These are phyloP conservation scores for Dendrocincla tyrannina DNA, from an alignment of 2,797 vertebrate genomes.

Conservation along the genomic window DNA sequence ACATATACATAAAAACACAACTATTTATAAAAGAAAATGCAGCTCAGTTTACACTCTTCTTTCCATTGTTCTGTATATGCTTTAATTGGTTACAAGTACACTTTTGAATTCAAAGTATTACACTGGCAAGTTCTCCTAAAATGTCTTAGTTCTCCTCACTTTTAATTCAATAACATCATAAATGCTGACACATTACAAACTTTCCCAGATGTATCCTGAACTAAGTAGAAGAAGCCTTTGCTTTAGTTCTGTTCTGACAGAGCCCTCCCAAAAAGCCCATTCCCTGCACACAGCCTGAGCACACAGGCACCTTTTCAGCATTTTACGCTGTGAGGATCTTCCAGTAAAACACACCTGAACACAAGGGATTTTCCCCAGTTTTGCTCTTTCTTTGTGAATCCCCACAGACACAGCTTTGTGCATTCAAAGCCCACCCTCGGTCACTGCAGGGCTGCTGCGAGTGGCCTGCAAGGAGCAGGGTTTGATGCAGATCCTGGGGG, in stretches of 20 bases:
- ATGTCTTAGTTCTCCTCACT: background rate
- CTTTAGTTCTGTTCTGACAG: background rate
- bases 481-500: background rate
- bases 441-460: background rate
- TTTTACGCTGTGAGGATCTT: background rate
- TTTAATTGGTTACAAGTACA: background rate
- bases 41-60: background rate
- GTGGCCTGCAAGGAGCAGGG: background rate
- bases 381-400: background rate
- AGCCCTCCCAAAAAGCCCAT: background rate
- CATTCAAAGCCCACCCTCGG: background rate
- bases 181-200: background rate
- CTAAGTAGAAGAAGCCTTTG: background rate
- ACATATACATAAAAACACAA: background rate
- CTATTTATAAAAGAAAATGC: background rate
- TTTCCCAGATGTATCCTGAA: background rate
- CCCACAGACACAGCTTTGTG: background rate
- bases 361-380: background rate
- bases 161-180: background rate
- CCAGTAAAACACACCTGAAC: rapidly evolving
- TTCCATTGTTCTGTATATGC: background rate
- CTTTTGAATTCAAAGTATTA: background rate
- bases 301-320: background rate
- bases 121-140: background rate
- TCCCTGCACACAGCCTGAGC: background rate